A percentile compares a stretch with the other conserved stretches of the same genome.
Evolutionary conservation across 2,888 invertebrate species (phyloP).

Genomic region (Lordiphosa fenestrarum): DNA sequence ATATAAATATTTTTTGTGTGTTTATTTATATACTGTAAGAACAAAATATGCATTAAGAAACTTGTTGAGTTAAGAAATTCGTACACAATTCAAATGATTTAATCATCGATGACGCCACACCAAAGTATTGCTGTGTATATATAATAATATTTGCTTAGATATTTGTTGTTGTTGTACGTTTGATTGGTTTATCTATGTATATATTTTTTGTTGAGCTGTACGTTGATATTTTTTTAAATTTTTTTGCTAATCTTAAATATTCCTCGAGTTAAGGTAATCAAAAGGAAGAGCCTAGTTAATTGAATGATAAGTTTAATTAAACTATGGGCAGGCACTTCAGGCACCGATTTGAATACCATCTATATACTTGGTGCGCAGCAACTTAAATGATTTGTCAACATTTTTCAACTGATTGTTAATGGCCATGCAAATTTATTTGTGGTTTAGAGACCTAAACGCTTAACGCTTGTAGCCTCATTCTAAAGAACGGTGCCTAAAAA

Average conservation of each 20-base stretch:
- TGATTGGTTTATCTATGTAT: constrained; percentile 33
- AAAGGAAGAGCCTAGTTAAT: constrained; percentile 30
- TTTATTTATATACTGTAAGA: constrained; percentile 11
- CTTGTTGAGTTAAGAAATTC: constrained; percentile 18
- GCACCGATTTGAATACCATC: no score
- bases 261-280: not conserved
- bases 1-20: constrained; percentile 1
- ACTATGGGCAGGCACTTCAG: no score
- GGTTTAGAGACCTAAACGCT: no score
- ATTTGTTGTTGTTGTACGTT: constrained; percentile 16
- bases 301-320: no score
- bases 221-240: constrained; percentile 17
- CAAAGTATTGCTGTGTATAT: not conserved
- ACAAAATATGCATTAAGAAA: constrained; percentile 8
- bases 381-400: no score
- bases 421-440: no score
- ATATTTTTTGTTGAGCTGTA: constrained; percentile 22
- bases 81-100: constrained; percentile 33
- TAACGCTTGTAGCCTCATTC: no score
- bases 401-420: no score
- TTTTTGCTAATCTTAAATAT: constrained; percentile 7
- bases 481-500: no score
- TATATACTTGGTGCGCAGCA: no score
- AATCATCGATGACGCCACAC: constrained; percentile 63
- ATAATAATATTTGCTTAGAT: constrained; percentile 16